A percentile compares a stretch with the other conserved stretches of the same genome.
phyloP scores from a whole-genome alignment of 2,888 invertebrate genomes.

The Morpho helenor region DNA sequence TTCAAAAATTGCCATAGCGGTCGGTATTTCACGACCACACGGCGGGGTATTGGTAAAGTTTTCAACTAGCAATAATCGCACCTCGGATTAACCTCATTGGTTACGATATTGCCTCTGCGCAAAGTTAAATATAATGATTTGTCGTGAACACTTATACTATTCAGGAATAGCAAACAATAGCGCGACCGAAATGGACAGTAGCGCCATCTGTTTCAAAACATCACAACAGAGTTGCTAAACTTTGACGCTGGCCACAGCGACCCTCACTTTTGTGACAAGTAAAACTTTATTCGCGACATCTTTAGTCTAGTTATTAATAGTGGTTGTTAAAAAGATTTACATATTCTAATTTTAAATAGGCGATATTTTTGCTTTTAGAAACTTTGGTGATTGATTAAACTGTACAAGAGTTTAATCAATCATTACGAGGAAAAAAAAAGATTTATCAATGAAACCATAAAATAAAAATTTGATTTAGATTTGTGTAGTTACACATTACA shows the following conservation, averaged over 20 bases:
- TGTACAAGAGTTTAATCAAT: no score
- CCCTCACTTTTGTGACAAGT: not conserved
- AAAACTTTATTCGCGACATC: constrained; percentile 8
- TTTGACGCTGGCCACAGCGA: not conserved
- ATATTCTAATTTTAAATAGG: no score
- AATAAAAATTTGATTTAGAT: no score
- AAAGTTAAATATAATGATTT: constrained; percentile 78
- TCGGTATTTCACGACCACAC: constrained; percentile 91
- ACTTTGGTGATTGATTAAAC: no score
- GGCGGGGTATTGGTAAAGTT: constrained; percentile 96
- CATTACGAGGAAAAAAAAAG: no score
- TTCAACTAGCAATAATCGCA: constrained; percentile 96
- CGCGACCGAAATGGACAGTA: constrained; percentile 36
- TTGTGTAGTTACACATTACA: no score
- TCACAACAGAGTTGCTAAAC: constrained; percentile 2
- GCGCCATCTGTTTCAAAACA: constrained; percentile 45
- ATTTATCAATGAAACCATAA: no score
- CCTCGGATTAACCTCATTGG: constrained; percentile 91
- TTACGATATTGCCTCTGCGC: constrained; percentile 95
- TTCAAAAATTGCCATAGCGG: constrained; percentile 93
- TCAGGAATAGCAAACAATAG: constrained; percentile 32
- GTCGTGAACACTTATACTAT: constrained; percentile 1
- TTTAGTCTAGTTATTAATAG: no score
- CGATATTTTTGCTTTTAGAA: no score
- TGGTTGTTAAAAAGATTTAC: no score